Evolutionary conservation across 2,888 invertebrate genomes (phyloP), one percentile per base, ranked within the genome.

Genomic region (Tubulanus polymorphus): DNA sequence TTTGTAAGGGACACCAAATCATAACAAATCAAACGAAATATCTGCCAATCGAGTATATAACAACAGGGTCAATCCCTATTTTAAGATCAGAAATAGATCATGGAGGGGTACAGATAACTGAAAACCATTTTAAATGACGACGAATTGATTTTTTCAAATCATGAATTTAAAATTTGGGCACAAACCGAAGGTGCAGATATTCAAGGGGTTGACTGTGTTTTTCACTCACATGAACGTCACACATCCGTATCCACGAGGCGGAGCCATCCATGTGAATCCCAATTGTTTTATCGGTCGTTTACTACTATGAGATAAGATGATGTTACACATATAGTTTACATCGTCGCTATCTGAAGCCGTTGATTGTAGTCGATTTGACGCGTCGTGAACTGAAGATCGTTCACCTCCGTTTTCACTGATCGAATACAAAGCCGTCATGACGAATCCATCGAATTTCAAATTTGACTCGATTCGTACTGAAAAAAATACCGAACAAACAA

Each of bases 201-300:
- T 45, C 15, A 45, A 8, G 20, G 15, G 46, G 8, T n/a, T 45
- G 10, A n/a, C 25, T 20, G 15, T 5, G n/a, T 27, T 20, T 6
- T 26, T 37, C 12, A 70, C 75, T 70, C 64, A 78, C 79, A 77
- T 56, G 58, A 78, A 79, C 56, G 71, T 76, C 37, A 79, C 69
- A 65, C 79, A 79, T 26, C 79, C 79, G 6, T 75, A 74, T 6
- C 78, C 78, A 27, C 62, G 54, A n/a, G 70, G 69, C 10, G 79
- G 79, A 3, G 78, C 77, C 59, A 71, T 64, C 78, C 79, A 79
- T 25, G 71, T 59, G 65, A 79, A 77, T 12, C 60, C 58, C 20
- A 78, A 57, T 41, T 68, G 62, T 18, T 74, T 71, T 27, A 67
- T 65, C 3, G 76, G 78, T 2, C 58, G 53, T 15, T 57, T 63